A percentile compares a stretch with the other conserved stretches of the same genome.
Conservation (phyloP, 2,113 vertebrate genomes). For the Lagopus leucura region DNA sequence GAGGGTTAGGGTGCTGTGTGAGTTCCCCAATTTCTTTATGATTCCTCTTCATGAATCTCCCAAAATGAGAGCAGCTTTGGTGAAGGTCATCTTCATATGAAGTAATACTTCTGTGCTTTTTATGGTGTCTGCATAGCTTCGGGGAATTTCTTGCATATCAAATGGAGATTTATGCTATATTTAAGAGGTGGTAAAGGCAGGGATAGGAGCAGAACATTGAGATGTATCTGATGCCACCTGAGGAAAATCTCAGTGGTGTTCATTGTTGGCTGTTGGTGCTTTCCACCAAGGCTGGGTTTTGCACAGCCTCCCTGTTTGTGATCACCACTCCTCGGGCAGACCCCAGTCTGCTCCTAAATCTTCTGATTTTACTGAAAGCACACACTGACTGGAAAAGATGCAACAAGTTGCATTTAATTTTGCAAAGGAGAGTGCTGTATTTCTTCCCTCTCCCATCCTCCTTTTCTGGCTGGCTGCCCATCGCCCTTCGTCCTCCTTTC, state of each 20-base stretch:
- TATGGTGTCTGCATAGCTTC: fast-evolving
- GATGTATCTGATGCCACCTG: background rate
- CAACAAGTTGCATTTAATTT: background rate
- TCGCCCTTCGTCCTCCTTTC: background rate
- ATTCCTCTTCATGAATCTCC: background rate
- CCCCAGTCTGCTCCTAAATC: background rate
- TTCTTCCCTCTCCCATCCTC: background rate
- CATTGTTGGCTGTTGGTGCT: background rate
- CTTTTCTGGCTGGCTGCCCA: fast-evolving
- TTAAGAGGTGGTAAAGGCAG: background rate
- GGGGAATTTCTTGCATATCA: background rate
- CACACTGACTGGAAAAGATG: background rate
- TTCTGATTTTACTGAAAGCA: background rate
- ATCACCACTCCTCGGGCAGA: fast-evolving
- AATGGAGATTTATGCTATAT: background rate
- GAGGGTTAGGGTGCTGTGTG: background rate
- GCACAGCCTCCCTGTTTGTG: background rate
- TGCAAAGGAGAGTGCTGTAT: background rate
- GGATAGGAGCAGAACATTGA: background rate
- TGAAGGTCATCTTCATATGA: background rate
- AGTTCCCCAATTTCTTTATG: background rate
- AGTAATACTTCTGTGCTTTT: fast-evolving
- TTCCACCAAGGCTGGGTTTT: background rate
- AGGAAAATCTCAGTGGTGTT: background rate
- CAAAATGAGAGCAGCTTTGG: background rate